These are phyloP conservation scores for Saimiri boliviensis DNA, from an alignment of 2,113 vertebrate species.

Conservation along the genomic window DNA sequence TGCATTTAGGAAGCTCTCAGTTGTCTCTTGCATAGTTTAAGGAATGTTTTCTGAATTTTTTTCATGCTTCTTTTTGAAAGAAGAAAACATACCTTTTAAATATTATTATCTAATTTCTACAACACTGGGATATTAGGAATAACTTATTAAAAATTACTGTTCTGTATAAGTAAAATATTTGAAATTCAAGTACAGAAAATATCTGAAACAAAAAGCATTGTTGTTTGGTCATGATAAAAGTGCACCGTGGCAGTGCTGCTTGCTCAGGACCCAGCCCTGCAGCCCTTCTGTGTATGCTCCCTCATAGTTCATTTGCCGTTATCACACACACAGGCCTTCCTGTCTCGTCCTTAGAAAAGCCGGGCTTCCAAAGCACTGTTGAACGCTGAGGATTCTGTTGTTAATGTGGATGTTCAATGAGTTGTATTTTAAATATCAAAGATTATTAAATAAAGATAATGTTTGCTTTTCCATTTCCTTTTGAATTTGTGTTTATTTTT, in stretches of 20 bases:
- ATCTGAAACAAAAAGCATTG: constrained; percentile 19
- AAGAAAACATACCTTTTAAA: constrained; percentile 50
- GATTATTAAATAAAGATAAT: constrained; percentile 84
- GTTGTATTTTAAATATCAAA: constrained; percentile 83
- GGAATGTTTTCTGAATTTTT: constrained; percentile 60
- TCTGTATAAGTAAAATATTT: constrained; percentile 75
- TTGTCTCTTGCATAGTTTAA: constrained; percentile 52
- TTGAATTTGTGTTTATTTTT: constrained; percentile 29
- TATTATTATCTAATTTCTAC: constrained; percentile 64
- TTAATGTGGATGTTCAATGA: constrained; percentile 67
- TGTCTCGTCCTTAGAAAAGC: constrained; percentile 53
- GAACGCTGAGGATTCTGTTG: constrained; percentile 64
- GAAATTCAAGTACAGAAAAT: constrained; percentile 58
- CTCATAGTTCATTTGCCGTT: not conserved
- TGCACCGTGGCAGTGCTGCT: constrained; percentile 69
- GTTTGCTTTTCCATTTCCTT: constrained; percentile 77
- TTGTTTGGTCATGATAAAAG: constrained; percentile 65
- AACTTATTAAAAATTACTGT: constrained; percentile 61
- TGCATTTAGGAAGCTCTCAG: not conserved
- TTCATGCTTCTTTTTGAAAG: constrained; percentile 30
- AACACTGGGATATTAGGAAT: constrained; percentile 67
- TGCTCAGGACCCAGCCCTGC: constrained; percentile 55
- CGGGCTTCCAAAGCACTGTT: constrained; percentile 74
- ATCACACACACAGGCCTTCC: constrained; percentile 25
- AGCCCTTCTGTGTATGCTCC: not conserved